phyloP scores from a whole-genome alignment of 1,140 invertebrate species.

The Pissodes strobi region DNA sequence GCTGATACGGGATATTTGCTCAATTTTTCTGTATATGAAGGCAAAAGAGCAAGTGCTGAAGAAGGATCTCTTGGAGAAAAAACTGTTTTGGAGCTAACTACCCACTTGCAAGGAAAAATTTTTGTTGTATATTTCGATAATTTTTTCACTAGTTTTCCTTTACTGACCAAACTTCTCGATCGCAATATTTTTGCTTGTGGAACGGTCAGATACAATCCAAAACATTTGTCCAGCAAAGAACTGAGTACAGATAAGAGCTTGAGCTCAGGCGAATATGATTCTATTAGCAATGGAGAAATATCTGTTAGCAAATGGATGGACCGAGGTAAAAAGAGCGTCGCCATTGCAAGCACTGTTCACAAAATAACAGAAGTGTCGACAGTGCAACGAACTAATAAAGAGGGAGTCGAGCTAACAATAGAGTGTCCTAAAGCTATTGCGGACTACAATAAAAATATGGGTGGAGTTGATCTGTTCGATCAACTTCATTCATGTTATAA shows the following conservation, averaged over 20 bases:
- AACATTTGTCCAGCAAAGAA: slow-evolving; percentile 16
- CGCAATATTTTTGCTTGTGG: slow-evolving; percentile 20
- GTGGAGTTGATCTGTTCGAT: slow-evolving; percentile 41
- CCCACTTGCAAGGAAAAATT: background rate
- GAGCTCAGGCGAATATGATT: slow-evolving; percentile 1
- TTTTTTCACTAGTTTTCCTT: slow-evolving; percentile 24
- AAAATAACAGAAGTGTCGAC: background rate
- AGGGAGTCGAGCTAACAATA: slow-evolving; percentile 5
- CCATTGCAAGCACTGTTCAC: slow-evolving; percentile 16
- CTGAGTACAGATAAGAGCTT: slow-evolving; percentile 15
- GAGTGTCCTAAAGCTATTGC: slow-evolving; percentile 28
- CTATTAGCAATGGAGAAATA: slow-evolving; percentile 11
- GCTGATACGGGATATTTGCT: slow-evolving; percentile 12
- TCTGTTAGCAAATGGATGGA: slow-evolving; percentile 29
- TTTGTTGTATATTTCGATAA: slow-evolving; percentile 31
- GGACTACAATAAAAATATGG: slow-evolving; percentile 41
- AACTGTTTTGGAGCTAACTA: too few species aligned
- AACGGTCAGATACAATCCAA: slow-evolving; percentile 13
- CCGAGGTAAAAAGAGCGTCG: slow-evolving; percentile 21
- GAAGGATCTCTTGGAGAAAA: background rate
- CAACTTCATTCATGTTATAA: slow-evolving; percentile 30
- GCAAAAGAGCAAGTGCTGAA: background rate
- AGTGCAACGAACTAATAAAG: slow-evolving; percentile 3
- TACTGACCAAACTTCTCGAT: slow-evolving; percentile 13
- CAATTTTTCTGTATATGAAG: slow-evolving; percentile 1